Evolutionary conservation across 2,797 vertebrate genomes (phyloP), one percentile per base, ranked within the genome.

Genomic region (Champsocephalus gunnari): DNA sequence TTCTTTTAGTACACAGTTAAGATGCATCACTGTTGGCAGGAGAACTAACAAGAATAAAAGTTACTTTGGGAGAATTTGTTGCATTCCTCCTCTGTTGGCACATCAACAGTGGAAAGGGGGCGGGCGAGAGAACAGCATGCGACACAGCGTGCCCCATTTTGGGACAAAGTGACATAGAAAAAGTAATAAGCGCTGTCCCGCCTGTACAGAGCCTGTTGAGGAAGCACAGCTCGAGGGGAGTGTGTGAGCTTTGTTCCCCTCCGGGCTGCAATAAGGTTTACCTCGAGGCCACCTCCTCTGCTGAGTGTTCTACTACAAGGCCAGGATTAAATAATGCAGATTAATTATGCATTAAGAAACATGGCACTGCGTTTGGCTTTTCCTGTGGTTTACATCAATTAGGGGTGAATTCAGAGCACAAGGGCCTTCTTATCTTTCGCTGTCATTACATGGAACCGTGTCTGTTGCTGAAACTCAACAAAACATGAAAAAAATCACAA

Each of bases 331-430:
- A 79, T 59, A 49, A 71, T 32, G 32, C 38, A 4, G 12, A 83
- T 90, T 72, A 87, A 90, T 87, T 81, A 87, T 87, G 64, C 68
- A 82, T 75, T 65, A 63, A 75, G 19, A 77, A 70, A 81, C 83
- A 87, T 86, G 80, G 72, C 57, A 16, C 32, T 54, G 60, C 16
- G 44, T 75, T 82, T 77, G 61, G n/a, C 70, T 71, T 77, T 71
- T 82, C 71, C 76, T 63, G 45, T 55, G 55, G 34, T 45, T 75
- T 71, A 60, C 75, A 63, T 83, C 54, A 75, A 68, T 67, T 80
- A 73, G 5, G 3, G 43, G 38, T 43, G 48, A 12, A 59, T 67
- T 83, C 49, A 49, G 4, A 13, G 48, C 57, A 19, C 47, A 24
- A n/a, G 9, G 59, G 55, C 43, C 32, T 62, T 75, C 65, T 14